Base-by-base conservation (phyloP, 64 coral and sea anemone species). In the Montipora capricornis region DNA sequence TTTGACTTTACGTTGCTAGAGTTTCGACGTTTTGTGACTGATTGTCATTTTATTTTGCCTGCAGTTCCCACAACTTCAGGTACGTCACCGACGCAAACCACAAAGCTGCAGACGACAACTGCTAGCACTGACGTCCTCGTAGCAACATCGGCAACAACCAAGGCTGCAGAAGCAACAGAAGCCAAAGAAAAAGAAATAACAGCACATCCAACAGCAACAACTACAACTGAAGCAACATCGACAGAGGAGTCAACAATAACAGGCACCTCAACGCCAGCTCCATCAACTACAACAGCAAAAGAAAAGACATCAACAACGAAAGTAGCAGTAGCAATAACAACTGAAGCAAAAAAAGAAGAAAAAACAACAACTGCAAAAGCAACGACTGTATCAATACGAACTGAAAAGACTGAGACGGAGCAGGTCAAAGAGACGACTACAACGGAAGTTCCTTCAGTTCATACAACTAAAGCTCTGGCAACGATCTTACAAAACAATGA, bases 101-200 rank as follows among this genome's bases (percentile, higher is more conserved):
- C 60, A 10, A 87, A 2, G 5, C 3, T 5, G 20, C 3, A 22
- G 20, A 13, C 29, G 4, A 74, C 73, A 5, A 14, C 16, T 13
- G 20, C 67, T 37, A 37, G 37, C 8, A 87, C 37, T 48, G 49
- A 16, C 15, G 13, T 11, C 3, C 29, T 46, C 5, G 46, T 13
- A 47, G 14, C 49, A 14, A 50, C 20, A 5, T 10, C 48, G 20
- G 74, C 80, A 74, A 61, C 68, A 15, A 49, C 47, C 19, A 78
- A 24, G 16, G 62, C 7, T 9, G 62, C 62, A 67, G 44, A 87
- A 53, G 5, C 48, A 57, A 59, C 78, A 37, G 37, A 37, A 37
- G 37, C 37, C 20, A 50, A 22, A 80, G 26, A 22, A 37, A 78
- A 81, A 44, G 19, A 62, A 74, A 87, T 82, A 79, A 89, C 92